These are phyloP conservation scores for Coleophora deauratella DNA, from an alignment of 2,888 invertebrate species.

Conservation along the genomic window DNA sequence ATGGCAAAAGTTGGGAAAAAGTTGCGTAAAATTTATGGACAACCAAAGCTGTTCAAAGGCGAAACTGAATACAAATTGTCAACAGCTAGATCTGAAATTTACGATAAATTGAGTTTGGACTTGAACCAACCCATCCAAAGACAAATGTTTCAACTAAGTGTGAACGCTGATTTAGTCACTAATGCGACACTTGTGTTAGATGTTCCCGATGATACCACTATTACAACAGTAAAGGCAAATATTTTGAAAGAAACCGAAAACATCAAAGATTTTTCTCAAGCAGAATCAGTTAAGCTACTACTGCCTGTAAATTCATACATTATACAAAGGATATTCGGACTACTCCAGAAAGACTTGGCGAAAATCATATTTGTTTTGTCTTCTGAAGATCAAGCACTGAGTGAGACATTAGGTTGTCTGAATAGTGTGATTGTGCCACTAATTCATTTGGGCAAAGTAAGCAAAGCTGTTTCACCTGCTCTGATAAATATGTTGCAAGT, in stretches of 20 bases:
- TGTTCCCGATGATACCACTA: conserved; percentile 30
- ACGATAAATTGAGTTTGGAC: conserved; percentile 37
- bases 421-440: too few relatives aligned
- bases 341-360: conserved; percentile 33
- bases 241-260: conserved; percentile 22
- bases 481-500: conserved; percentile 41
- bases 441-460: conserved; percentile 18
- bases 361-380: conserved; percentile 23
- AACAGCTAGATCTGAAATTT: conserved; percentile 27
- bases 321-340: conserved; percentile 45
- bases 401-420: conserved; percentile 1
- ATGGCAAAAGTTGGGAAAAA: conserved; percentile 50
- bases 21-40: conserved; percentile 48
- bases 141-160: conserved; percentile 33
- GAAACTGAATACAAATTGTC: conserved; percentile 37
- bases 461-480: conserved; percentile 41
- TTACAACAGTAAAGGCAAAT: conserved; percentile 30
- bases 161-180: conserved; percentile 23
- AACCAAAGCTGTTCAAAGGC: conserved; percentile 47
- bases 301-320: conserved; percentile 75
- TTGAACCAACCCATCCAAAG: conserved; percentile 40
- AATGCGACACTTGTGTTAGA: conserved; percentile 39
- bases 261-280: conserved; percentile 13
- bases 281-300: conserved; percentile 40
- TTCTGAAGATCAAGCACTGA: conserved; percentile 9